A percentile compares a stretch with the other conserved stretches of the same genome.
Evolutionary conservation across 2,888 invertebrate species (phyloP).

Genomic region (Tethea ocularis): DNA sequence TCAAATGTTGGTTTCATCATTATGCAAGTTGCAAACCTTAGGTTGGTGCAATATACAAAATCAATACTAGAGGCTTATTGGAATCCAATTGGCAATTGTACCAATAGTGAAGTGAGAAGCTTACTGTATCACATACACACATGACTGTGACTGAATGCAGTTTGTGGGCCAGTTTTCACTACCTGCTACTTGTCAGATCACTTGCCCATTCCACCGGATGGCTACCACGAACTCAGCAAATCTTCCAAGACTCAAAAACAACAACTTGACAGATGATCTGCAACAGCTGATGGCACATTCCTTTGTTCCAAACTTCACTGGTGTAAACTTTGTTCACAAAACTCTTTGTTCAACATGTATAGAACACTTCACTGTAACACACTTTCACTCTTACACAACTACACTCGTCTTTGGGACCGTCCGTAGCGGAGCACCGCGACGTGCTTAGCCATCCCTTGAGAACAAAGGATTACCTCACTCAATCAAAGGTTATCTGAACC

Average conservation of each 20-base stretch:
- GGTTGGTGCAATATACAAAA: not conserved
- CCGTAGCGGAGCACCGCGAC: not conserved
- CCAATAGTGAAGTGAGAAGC: not conserved
- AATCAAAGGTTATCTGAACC: slow-evolving; percentile 6
- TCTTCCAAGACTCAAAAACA: slow-evolving; percentile 1
- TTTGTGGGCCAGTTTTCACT: not conserved
- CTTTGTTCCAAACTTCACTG: slow-evolving; percentile 8
- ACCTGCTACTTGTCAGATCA: not conserved
- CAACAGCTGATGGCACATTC: slow-evolving; percentile 8
- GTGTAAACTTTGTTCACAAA: slow-evolving; percentile 15
- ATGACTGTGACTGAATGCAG: not conserved
- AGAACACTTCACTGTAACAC: slow-evolving; percentile 34
- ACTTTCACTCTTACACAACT: slow-evolving; percentile 58
- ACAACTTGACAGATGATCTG: not conserved
- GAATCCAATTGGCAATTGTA: not conserved
- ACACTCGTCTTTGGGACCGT: slow-evolving; percentile 10
- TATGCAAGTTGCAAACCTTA: not conserved
- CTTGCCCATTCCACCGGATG: not conserved
- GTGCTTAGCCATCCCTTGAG: not conserved
- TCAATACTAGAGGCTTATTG: slow-evolving; percentile 3
- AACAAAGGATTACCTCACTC: slow-evolving; percentile 12
- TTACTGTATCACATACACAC: not conserved
- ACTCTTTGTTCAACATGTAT: slow-evolving; percentile 37
- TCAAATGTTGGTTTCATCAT: not conserved
- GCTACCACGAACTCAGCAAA: not conserved